phyloP scores from a whole-genome alignment of 2,888 invertebrate genomes.

The Tenthredo notha region DNA sequence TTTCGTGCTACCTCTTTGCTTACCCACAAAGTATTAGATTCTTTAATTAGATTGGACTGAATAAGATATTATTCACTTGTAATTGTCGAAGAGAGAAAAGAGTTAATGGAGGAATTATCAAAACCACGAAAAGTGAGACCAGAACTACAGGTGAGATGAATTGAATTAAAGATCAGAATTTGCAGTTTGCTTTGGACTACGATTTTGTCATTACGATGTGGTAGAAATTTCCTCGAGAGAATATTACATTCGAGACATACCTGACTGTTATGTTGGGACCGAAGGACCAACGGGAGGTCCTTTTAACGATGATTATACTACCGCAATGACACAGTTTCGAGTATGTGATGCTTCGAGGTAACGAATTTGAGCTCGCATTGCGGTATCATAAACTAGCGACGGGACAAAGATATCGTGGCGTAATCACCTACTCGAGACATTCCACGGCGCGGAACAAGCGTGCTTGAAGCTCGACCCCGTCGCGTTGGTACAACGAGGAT shows the following conservation, averaged over 20 bases:
- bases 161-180: background rate
- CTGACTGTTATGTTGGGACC: background rate
- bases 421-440: slow-evolving; percentile 52
- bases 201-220: background rate
- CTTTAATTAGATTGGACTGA: background rate
- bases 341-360: slow-evolving; percentile 41
- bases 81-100: background rate
- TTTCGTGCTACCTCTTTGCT: background rate
- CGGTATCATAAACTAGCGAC: slow-evolving; percentile 46
- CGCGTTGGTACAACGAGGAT: background rate
- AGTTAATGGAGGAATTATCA: background rate
- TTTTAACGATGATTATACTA: slow-evolving; percentile 44
- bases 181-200: background rate
- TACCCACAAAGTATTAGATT: background rate
- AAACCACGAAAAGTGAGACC: background rate
- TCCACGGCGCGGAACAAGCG: slow-evolving; percentile 44
- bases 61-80: background rate
- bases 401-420: slow-evolving; percentile 39
- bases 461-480: slow-evolving; percentile 38
- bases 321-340: slow-evolving; percentile 49
- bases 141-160: background rate
- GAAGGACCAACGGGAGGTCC: slow-evolving; percentile 22
- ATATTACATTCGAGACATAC: slow-evolving; percentile 6
- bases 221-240: background rate
- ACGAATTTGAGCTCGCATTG: slow-evolving; percentile 48